A percentile compares a stretch with the other conserved stretches of the same genome.
Evolutionary conservation across 2,888 invertebrate genomes (phyloP).

Genomic region (Dolichomitus sp.): DNA sequence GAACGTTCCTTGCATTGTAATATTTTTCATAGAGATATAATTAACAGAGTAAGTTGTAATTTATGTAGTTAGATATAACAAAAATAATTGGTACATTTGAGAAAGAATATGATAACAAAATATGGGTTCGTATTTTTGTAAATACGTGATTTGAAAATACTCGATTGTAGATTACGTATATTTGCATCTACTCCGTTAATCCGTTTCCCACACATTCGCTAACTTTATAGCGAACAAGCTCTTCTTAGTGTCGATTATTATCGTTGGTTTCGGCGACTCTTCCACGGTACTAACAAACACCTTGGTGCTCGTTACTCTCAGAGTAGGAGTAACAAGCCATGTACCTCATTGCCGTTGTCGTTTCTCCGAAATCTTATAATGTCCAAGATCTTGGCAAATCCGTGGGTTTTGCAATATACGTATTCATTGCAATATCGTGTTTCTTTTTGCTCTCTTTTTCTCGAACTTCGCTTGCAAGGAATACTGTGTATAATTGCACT

Average conservation of each 20-base stretch:
- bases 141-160: background rate
- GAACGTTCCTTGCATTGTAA: no score
- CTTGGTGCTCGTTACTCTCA: constrained; percentile 2
- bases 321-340: background rate
- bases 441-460: background rate
- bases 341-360: background rate
- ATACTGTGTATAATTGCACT: background rate
- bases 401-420: background rate
- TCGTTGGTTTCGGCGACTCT: constrained; percentile 1
- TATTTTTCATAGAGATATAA: no score
- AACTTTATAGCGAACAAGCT: background rate
- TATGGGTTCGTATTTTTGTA: no score
- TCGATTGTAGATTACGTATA: background rate
- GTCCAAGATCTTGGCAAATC: background rate
- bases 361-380: background rate
- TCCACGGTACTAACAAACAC: background rate
- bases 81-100: no score
- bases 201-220: background rate
- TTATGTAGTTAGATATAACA: no score
- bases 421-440: constrained; percentile 2
- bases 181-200: background rate
- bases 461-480: background rate
- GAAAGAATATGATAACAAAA: no score
- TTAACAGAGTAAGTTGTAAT: no score
- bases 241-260: background rate